phyloP scores from a whole-genome alignment of 2,113 vertebrate genomes.

The Scomber japonicus region DNA sequence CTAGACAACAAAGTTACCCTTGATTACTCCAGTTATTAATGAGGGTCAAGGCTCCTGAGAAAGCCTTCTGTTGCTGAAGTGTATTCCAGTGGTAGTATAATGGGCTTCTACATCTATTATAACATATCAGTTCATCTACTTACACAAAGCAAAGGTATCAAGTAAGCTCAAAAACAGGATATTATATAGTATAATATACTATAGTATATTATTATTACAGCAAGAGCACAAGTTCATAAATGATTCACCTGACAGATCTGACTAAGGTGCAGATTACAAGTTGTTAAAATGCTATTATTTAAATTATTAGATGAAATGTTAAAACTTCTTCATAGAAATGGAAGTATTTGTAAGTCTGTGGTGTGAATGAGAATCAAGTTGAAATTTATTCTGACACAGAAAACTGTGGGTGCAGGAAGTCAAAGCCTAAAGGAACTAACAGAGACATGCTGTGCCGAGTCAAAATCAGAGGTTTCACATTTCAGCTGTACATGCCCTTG shows the following conservation, averaged over 20 bases:
- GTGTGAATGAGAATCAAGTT: slow-evolving; percentile 37
- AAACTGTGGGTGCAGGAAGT: slow-evolving; percentile 26
- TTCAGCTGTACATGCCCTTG: slow-evolving; percentile 37
- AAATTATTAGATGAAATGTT: slow-evolving; percentile 28
- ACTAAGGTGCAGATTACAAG: slow-evolving; percentile 3
- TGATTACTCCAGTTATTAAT: neutral
- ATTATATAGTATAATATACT: no score
- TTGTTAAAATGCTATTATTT: slow-evolving; percentile 19
- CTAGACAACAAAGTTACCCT: neutral
- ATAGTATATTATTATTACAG: neutral
- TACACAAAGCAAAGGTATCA: neutral
- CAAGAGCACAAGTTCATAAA: neutral
- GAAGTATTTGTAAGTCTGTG: slow-evolving; percentile 24
- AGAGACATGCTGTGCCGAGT: slow-evolving; percentile 49
- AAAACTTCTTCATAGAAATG: slow-evolving; percentile 43
- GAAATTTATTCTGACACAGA: slow-evolving; percentile 36
- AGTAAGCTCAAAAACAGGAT: neutral
- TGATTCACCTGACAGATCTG: neutral
- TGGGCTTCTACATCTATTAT: neutral
- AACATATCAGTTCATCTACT: neutral
- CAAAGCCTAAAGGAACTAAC: slow-evolving; percentile 41
- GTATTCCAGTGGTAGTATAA: neutral
- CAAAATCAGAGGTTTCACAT: slow-evolving; percentile 56
- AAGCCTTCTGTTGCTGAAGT: neutral
- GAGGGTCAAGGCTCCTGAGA: neutral